phyloP scores from a whole-genome alignment of 92 coral and sea anemone species.

The Parazoanthus swiftii region DNA sequence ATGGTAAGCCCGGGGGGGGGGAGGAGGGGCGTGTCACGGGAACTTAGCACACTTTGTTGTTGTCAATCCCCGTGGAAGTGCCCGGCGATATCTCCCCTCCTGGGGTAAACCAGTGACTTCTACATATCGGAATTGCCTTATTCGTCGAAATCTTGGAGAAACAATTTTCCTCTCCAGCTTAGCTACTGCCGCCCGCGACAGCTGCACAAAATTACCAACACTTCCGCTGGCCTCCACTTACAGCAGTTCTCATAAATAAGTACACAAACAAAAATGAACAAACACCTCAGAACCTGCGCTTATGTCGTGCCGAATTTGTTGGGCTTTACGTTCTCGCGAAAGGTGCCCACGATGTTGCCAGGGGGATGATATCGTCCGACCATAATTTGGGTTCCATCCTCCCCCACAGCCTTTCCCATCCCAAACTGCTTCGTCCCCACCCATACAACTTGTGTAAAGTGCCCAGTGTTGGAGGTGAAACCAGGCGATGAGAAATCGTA shows the following conservation, averaged over 20 bases:
- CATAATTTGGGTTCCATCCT: conserved; percentile 85
- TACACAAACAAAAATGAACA: neutral
- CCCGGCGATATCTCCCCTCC: neutral
- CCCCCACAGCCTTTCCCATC: conserved; percentile 87
- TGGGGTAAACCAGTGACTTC: neutral
- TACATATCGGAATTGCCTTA: neutral
- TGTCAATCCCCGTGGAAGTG: neutral
- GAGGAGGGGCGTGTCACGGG: no score
- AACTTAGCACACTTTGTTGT: no score
- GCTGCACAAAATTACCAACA: neutral
- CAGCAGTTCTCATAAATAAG: neutral
- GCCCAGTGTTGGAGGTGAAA: conserved; percentile 84
- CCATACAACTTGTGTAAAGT: conserved; percentile 94
- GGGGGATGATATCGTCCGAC: conserved; percentile 95
- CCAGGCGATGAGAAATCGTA: conserved; percentile 88
- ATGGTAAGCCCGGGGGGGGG: neutral
- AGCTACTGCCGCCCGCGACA: conserved; percentile 34
- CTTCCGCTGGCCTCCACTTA: no score
- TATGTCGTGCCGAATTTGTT: conserved; percentile 49
- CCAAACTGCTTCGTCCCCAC: conserved; percentile 88
- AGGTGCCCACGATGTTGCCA: conserved; percentile 90
- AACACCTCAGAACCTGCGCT: neutral
- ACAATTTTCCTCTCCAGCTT: neutral
- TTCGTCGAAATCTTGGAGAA: no score
- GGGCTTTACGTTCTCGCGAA: conserved; percentile 85